phyloP scores from a whole-genome alignment of 2,888 invertebrate genomes.

The Ypsolopha scabrella region DNA sequence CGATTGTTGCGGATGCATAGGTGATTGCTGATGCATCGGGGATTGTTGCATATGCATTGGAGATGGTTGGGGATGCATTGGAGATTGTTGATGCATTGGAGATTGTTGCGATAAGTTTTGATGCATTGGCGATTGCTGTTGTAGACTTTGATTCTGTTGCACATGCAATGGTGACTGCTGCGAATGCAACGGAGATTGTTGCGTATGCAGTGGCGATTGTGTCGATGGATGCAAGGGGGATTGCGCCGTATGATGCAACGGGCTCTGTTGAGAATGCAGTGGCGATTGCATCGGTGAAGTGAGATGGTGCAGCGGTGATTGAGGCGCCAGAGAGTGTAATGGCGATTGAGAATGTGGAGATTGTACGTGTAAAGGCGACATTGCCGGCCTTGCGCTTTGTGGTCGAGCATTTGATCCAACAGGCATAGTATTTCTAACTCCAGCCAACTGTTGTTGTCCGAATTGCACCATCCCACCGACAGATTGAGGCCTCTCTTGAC shows the following conservation, averaged over 20 bases:
- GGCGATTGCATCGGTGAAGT: conserved; percentile 24
- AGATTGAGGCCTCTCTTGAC: conserved; percentile 35
- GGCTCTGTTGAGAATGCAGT: conserved; percentile 21
- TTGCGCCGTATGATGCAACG: conserved; percentile 25
- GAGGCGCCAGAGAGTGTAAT: conserved; percentile 14
- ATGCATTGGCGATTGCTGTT: conserved; percentile 49
- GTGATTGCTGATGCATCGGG: conserved; percentile 28
- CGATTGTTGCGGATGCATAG: conserved; percentile 18
- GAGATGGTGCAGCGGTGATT: conserved; percentile 8
- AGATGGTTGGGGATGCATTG: conserved; percentile 44
- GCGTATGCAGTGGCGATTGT: conserved; percentile 55
- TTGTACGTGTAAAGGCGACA: conserved; percentile 53
- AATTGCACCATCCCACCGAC: conserved; percentile 47
- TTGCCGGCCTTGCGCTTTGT: conserved; percentile 41
- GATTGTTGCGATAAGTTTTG: conserved; percentile 28
- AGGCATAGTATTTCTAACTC: conserved; percentile 23
- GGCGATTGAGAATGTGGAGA: conserved; percentile 32
- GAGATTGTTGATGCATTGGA: conserved; percentile 50
- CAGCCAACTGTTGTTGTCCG: conserved; percentile 36
- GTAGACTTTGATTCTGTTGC: conserved; percentile 15
- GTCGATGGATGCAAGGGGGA: conserved; percentile 46
- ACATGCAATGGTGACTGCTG: conserved; percentile 44
- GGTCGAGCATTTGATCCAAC: conserved; percentile 15
- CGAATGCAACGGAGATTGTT: conserved; percentile 46
- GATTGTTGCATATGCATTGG: conserved; percentile 20